Base-by-base conservation (phyloP, 2,888 invertebrate genomes). In the Neelides folsomi region DNA sequence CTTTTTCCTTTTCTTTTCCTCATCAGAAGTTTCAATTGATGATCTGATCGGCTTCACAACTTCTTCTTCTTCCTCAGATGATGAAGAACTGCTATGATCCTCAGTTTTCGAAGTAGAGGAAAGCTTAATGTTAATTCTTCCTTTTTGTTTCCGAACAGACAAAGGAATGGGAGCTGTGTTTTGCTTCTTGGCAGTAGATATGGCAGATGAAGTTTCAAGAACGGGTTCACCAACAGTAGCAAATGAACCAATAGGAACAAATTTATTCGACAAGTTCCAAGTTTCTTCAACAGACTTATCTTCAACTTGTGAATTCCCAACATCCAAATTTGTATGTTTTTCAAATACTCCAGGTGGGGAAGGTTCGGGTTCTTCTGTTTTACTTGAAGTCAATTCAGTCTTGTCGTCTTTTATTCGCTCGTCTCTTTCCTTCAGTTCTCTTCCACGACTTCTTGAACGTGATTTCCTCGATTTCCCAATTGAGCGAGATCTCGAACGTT, bases 401-500 rank as follows among this genome's bases (percentile, higher is more conserved):
- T 55, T 54, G 54, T 42, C 69, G 69, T 1, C 68, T 66, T 55
- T 69, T 70, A 40, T 68, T 68, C 20, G 65, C 55, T 8, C 67
- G 66, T 47, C 71, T 70, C 10, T 67, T 68, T 27, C 70, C 67
- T 55, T 37, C 2, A 34, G 70, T 68, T 7, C 70, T 68, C 38
- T 54, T 27, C 46, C n/a, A 20, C 44, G 5, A 18, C 53, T 56
- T 42, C 61, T 61, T 13, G 56, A 35, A 1, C 53, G 52, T 39
- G 52, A 83, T 20, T 15, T 44, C 38, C 42, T 40, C 50, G 36
- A 15, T 52, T 49, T 39, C 57, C 60, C 19, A 52, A 49, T 19
- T 54, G 59, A 53, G 82, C 75, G 43, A 85, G 53, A 54, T 35
- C 52, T 18, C 13, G 40, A 27, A 8, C 39, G 16, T n/a, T 51